These are phyloP conservation scores for Scolanthus callimorphus DNA, from an alignment of 92 coral and sea anemone species.

Conservation along the genomic window DNA sequence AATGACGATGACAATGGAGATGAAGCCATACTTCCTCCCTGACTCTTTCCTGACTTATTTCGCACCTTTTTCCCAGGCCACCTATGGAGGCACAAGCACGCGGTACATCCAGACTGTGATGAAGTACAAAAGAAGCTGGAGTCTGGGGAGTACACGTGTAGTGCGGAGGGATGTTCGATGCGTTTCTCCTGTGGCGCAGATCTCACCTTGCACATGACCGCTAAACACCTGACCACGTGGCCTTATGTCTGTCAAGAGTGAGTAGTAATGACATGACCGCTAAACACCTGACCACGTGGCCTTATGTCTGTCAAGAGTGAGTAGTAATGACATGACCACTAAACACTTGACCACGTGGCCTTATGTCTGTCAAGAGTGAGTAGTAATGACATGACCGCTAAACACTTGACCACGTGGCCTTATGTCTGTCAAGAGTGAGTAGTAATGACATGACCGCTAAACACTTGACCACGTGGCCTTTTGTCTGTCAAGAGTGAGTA, in stretches of 20 bases:
- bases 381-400: no score
- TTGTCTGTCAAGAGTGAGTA: no score
- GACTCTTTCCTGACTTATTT: background rate
- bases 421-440: no score
- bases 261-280: no score
- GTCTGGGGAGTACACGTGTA: slow-evolving; percentile 41
- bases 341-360: no score
- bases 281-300: no score
- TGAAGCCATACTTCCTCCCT: background rate
- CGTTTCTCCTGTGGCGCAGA: slow-evolving; percentile 56
- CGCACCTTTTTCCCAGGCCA: slow-evolving; percentile 50
- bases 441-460: no score
- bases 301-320: no score
- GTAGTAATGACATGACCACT: no score
- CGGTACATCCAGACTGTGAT: slow-evolving; percentile 68
- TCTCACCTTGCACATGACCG: slow-evolving; percentile 37
- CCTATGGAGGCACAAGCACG: slow-evolving; percentile 84
- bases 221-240: slow-evolving; percentile 20
- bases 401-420: no score
- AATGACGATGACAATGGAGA: background rate
- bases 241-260: slow-evolving; percentile 20
- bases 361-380: no score
- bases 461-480: no score
- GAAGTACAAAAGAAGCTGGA: slow-evolving; percentile 64
- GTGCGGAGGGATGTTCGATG: slow-evolving; percentile 42